A percentile compares a stretch with the other conserved stretches of the same genome.
These are phyloP conservation scores for Equus przewalskii DNA, from an alignment of 2,113 vertebrate genomes.

Conservation along the genomic window DNA sequence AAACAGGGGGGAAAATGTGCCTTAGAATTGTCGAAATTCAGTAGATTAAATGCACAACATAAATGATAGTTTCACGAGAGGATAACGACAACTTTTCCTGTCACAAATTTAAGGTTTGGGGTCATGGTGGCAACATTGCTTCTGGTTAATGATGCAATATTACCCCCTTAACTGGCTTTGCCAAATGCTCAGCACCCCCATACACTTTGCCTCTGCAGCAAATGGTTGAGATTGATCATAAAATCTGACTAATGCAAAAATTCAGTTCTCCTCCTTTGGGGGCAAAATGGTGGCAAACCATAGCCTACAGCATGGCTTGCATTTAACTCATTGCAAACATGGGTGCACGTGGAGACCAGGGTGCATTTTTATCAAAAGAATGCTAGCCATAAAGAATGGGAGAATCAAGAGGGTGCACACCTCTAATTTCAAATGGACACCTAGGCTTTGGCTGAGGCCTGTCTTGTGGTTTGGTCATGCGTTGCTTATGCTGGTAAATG, in stretches of 20 bases:
- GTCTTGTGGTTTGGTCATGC: neutral
- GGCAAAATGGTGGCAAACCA: neutral
- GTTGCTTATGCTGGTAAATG: neutral
- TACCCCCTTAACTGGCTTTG: neutral
- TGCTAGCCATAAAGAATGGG: neutral
- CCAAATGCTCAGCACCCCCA: neutral
- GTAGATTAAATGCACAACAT: neutral
- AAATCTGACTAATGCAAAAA: neutral
- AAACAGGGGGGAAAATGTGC: neutral
- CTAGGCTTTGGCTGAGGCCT: neutral
- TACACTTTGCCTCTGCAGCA: neutral
- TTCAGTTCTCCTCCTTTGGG: neutral
- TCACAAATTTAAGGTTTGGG: neutral
- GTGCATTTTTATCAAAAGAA: neutral
- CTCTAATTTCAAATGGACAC: neutral
- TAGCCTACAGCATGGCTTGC: neutral
- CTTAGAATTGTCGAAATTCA: conserved; percentile 26
- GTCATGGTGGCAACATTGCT: neutral
- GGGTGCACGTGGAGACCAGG: neutral
- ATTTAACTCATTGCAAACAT: neutral
- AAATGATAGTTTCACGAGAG: neutral
- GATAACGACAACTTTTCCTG: neutral
- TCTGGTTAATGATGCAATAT: neutral
- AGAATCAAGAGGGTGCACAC: neutral
- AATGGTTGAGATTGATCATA: neutral